phyloP scores from a whole-genome alignment of 2,797 vertebrate species.

The Micropoecilia bifurca region DNA sequence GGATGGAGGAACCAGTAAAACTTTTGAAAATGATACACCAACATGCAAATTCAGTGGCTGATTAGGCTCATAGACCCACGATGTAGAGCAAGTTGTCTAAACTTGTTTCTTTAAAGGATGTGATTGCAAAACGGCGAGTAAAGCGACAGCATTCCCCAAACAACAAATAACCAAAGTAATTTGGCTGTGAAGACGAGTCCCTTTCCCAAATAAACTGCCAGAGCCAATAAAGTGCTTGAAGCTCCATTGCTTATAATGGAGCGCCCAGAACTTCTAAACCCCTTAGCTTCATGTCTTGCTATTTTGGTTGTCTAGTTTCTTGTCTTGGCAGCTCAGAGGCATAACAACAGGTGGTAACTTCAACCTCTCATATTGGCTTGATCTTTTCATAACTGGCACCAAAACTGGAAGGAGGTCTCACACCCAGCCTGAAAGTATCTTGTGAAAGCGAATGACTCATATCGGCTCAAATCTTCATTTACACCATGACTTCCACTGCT shows the following conservation, averaged over 20 bases:
- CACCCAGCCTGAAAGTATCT: background rate
- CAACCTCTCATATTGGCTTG: background rate
- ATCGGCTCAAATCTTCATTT: background rate
- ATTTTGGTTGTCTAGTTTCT: background rate
- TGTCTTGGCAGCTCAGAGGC: constrained; percentile 1
- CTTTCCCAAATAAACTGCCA: background rate
- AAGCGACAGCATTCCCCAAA: background rate
- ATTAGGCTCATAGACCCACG: background rate
- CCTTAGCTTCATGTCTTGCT: background rate
- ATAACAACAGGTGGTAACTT: background rate
- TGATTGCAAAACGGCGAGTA: background rate
- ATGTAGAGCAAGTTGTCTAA: background rate
- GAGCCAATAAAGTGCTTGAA: background rate
- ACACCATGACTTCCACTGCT: background rate
- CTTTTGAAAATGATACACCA: background rate
- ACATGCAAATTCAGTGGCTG: background rate
- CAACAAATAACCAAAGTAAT: background rate
- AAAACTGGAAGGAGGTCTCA: background rate
- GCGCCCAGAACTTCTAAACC: background rate
- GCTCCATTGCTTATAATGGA: background rate
- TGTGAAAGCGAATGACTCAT: background rate
- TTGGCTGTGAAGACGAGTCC: background rate
- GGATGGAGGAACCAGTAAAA: background rate
- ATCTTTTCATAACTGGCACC: constrained; percentile 3
- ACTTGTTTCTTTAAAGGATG: background rate